Evolutionary conservation across 2,888 invertebrate species (phyloP), one percentile per base, ranked within the genome.

Genomic region (Lagria hirta): DNA sequence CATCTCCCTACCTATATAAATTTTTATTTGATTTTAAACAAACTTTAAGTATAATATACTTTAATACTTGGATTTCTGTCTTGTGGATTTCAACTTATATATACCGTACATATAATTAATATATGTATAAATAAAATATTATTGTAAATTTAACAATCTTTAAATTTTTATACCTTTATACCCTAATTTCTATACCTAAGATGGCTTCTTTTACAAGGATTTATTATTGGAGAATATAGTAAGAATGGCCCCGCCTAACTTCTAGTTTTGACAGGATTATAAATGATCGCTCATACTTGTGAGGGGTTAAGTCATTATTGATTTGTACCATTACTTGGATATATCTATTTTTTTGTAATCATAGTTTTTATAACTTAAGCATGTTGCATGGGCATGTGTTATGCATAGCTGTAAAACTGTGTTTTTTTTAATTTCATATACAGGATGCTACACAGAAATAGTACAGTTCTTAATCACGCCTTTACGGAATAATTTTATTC

Each of bases 191-290:
- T 34, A 36, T 24, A 46, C 66, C 68, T 75, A 77, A 77, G 75
- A 77, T 77, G 77, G 77, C 76, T 71, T 69, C 76, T 71, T 69
- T 71, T 69, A 62, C 68, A 72, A 70, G 72, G 72, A 72, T 74
- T 75, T 75, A 77, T 77, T 77, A 78, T 78, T 78, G 77, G 77
- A 75, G 75, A 75, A 75, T 74, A 74, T 73, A 70, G 73, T 71
- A 72, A 70, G 70, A 72, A 73, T 69, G 69, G 75, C 76, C 71
- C 76, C 77, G 77, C 76, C 77, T 77, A 72, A 70, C 72, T 70
- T 73, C 72, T 71, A 72, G 71, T 72, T 74, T 75, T 76, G 76
- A 76, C 76, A 71, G 73, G 71, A 75, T 77, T 76, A 77, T 76
- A 70, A 72, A 77, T 77, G 69, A 74, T 14, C 71, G 73, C 74